These are phyloP conservation scores for Oplegnathus fasciatus DNA, from an alignment of 2,113 vertebrate genomes.

Conservation along the genomic window DNA sequence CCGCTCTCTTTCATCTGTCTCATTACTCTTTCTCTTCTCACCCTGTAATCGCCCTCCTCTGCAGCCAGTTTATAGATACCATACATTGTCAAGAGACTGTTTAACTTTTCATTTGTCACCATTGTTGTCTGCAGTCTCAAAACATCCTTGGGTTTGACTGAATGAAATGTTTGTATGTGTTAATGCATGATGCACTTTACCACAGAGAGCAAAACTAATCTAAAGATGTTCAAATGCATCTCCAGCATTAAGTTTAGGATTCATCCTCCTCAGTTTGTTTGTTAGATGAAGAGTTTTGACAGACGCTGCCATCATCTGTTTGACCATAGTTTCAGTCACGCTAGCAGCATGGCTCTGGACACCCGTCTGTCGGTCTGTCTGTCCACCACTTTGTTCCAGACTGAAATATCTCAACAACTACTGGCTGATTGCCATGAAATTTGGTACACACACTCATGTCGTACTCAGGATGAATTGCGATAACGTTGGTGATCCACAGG, in stretches of 20 bases:
- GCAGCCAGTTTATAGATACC: constrained; percentile 19
- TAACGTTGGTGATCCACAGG: background rate
- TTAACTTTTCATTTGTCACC: constrained; percentile 34
- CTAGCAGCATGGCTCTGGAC: no score
- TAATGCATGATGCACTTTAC: background rate
- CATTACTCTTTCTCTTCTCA: constrained; percentile 10
- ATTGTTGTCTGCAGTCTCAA: background rate
- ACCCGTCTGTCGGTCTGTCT: no score
- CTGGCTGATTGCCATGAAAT: background rate
- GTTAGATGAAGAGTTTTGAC: background rate
- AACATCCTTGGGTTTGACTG: background rate
- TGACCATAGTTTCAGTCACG: background rate
- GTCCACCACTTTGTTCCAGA: background rate
- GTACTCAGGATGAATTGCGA: background rate
- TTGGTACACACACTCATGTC: background rate
- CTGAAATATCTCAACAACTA: background rate
- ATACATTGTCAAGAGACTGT: constrained; percentile 30
- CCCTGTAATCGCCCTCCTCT: constrained; percentile 25
- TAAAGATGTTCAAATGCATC: background rate
- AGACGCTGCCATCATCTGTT: background rate
- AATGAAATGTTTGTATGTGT: constrained; percentile 20
- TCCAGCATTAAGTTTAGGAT: background rate
- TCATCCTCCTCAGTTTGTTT: background rate
- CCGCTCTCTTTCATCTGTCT: constrained; percentile 19
- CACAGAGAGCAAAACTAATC: background rate